Conservation (phyloP, 2,113 vertebrate species). For the Apodemus sylvaticus region DNA sequence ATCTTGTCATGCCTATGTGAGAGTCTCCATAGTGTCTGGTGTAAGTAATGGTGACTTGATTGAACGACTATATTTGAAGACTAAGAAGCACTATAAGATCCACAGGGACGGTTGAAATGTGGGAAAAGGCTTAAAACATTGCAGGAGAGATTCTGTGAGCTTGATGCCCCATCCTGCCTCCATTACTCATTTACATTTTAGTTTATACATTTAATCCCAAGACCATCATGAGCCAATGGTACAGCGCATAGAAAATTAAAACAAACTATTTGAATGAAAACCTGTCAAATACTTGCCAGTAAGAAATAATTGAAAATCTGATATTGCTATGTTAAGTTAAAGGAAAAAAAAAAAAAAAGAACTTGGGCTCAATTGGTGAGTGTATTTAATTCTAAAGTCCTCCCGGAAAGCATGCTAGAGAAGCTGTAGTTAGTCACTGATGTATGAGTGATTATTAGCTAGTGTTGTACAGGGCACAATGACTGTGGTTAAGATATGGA, state of each 20-base stretch:
- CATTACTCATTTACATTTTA: no score
- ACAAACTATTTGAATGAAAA: neutral
- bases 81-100: neutral
- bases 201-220: neutral
- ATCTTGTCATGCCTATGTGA: neutral
- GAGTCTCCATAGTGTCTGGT: no score
- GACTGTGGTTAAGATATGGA: no score
- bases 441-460: neutral
- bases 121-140: neutral
- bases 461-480: rapidly evolving
- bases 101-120: neutral
- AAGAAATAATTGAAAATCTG: neutral
- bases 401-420: neutral
- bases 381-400: neutral
- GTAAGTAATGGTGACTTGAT: neutral
- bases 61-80: neutral
- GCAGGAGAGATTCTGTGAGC: neutral
- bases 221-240: neutral
- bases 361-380: neutral
- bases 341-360: neutral
- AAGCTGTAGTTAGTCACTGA: neutral
- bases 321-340: neutral
- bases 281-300: neutral
- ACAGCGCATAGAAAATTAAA: neutral
- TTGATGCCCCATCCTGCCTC: neutral